Evolutionary conservation across 2,113 vertebrate genomes (phyloP).

Genomic region (Sigmodon hispidus): DNA sequence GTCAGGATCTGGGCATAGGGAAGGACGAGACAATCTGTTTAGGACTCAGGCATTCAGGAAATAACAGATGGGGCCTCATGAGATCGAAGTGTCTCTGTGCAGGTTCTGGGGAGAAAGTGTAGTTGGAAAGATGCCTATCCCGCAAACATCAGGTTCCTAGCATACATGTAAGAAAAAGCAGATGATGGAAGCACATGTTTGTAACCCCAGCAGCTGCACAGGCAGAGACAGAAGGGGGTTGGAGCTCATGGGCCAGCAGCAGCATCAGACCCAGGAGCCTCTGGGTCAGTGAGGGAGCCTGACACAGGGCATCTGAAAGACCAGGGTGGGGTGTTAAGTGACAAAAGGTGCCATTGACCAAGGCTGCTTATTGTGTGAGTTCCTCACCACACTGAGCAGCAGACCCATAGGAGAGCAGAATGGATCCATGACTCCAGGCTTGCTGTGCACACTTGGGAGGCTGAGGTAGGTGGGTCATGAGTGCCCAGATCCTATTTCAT

Average conservation of each 20-base stretch:
- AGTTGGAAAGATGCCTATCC: too few relatives aligned
- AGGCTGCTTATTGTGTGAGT: rapidly evolving
- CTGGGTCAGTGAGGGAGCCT: background rate
- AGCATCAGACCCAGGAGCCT: background rate
- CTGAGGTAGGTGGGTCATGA: background rate
- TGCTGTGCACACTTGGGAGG: too few relatives aligned
- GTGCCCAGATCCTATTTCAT: background rate
- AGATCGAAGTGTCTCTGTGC: background rate
- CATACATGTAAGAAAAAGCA: background rate
- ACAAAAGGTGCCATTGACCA: background rate
- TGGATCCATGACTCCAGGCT: rapidly evolving
- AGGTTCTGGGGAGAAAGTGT: background rate
- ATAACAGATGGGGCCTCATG: background rate
- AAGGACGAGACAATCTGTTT: background rate
- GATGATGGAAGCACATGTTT: background rate
- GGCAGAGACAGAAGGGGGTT: background rate
- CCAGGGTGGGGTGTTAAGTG: rapidly evolving
- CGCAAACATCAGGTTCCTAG: background rate
- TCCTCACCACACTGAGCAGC: rapidly evolving
- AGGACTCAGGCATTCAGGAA: background rate
- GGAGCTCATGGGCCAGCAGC: background rate
- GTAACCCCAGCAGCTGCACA: background rate
- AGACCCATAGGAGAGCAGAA: rapidly evolving
- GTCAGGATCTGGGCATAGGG: background rate
- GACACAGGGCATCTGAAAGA: background rate